These are phyloP conservation scores for Chelonoidis abingdonii DNA, from an alignment of 2,113 vertebrate genomes.

Conservation along the genomic window DNA sequence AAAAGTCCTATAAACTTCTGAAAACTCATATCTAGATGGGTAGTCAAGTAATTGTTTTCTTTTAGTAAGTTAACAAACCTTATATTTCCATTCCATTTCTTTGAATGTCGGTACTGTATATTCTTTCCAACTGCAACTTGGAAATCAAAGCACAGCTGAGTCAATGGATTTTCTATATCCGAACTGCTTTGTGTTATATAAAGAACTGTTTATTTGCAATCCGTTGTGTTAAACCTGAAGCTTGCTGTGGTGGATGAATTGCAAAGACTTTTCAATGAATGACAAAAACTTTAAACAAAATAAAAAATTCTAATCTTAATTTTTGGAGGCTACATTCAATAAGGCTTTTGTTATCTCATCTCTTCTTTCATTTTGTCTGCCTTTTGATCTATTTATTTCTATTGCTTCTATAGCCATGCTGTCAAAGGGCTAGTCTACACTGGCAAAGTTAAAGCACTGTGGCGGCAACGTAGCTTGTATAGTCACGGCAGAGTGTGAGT, in stretches of 20 bases:
- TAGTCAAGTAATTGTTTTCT: neutral
- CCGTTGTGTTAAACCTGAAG: slow-evolving; percentile 12
- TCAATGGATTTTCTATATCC: slow-evolving; percentile 40
- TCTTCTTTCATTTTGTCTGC: neutral
- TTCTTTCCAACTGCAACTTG: neutral
- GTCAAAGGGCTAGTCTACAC: neutral
- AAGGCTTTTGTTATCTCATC: neutral
- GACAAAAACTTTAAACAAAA: neutral
- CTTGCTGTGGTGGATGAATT: neutral
- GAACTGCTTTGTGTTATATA: neutral
- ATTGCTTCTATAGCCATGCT: neutral
- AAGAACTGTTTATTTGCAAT: neutral
- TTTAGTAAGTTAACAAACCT: neutral
- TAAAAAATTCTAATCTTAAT: neutral
- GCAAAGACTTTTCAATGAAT: neutral
- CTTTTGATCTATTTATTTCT: neutral
- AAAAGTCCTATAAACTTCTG: neutral
- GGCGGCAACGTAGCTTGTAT: too few relatives aligned
- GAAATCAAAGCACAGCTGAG: slow-evolving; percentile 13
- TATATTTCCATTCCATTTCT: neutral
- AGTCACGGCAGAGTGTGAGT: too few relatives aligned
- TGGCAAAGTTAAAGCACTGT: neutral
- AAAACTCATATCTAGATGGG: neutral
- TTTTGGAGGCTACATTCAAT: neutral
- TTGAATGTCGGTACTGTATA: neutral